Evolutionary conservation across 2,888 invertebrate genomes (phyloP).

Genomic region (Neoascia interrupta): DNA sequence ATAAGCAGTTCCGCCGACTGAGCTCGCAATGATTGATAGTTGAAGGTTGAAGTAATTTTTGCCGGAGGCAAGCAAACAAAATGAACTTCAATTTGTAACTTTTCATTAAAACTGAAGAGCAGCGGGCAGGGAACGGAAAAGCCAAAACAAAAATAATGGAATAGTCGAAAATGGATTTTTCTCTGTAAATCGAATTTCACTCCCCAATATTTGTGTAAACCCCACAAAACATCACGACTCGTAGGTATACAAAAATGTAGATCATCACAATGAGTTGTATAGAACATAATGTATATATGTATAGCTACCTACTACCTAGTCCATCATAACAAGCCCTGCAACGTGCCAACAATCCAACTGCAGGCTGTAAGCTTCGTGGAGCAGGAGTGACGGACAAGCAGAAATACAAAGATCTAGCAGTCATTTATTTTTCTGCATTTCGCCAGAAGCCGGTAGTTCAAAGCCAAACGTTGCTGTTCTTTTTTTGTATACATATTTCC

Average conservation of each 20-base stretch:
- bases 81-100: conserved; percentile 53
- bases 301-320: no score
- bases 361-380: neutral
- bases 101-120: conserved; percentile 55
- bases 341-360: neutral
- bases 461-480: conserved; percentile 4
- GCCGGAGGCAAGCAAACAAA: conserved; percentile 21
- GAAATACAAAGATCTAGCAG: neutral
- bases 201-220: neutral
- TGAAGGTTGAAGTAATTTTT: conserved; percentile 42
- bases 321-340: neutral
- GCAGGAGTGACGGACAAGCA: neutral
- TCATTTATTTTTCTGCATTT: no score
- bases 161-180: neutral
- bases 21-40: conserved; percentile 51
- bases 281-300: neutral
- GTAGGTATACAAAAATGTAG: conserved; percentile 15
- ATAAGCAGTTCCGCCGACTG: neutral
- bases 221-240: conserved; percentile 12
- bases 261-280: conserved; percentile 17
- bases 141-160: neutral
- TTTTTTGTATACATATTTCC: neutral
- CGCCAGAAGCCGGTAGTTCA: no score
- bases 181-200: conserved; percentile 4
- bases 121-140: neutral